Conservation (phyloP, 2,113 vertebrate species). For the Upupa epops region DNA sequence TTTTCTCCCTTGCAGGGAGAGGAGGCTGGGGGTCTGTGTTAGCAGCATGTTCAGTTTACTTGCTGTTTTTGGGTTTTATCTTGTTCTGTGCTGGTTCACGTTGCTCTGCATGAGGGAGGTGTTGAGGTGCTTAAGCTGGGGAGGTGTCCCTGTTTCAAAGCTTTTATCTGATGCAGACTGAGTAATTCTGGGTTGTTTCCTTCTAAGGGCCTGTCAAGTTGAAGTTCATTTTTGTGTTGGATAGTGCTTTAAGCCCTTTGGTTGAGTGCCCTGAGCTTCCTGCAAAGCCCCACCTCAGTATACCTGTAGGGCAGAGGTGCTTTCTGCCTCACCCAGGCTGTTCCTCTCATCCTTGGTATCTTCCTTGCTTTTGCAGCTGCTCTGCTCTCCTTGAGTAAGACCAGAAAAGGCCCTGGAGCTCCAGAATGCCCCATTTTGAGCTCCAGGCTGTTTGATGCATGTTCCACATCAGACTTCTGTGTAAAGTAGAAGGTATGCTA, state of each 20-base stretch:
- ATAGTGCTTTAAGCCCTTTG: neutral
- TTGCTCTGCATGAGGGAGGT: neutral
- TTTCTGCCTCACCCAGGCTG: neutral
- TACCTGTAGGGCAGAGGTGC: neutral
- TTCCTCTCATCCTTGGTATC: neutral
- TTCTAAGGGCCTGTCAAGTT: neutral
- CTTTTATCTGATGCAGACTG: neutral
- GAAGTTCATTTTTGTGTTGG: neutral
- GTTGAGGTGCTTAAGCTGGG: neutral
- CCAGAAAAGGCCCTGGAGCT: neutral
- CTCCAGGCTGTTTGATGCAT: neutral
- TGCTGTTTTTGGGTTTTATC: neutral
- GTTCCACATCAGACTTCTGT: neutral
- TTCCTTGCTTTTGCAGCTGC: constrained; percentile 1
- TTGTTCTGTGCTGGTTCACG: neutral
- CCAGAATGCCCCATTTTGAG: constrained; percentile 4
- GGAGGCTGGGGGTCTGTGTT: neutral
- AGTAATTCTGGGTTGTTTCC: neutral
- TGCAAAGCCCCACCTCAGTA: neutral
- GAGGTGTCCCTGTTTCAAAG: neutral
- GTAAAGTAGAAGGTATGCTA: neutral
- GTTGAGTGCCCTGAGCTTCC: neutral
- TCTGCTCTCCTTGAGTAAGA: constrained; percentile 39
- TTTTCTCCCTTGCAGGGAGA: neutral
- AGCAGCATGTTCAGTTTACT: neutral